phyloP scores from a whole-genome alignment of 2,888 invertebrate species.

The Ectemnius continuus region DNA sequence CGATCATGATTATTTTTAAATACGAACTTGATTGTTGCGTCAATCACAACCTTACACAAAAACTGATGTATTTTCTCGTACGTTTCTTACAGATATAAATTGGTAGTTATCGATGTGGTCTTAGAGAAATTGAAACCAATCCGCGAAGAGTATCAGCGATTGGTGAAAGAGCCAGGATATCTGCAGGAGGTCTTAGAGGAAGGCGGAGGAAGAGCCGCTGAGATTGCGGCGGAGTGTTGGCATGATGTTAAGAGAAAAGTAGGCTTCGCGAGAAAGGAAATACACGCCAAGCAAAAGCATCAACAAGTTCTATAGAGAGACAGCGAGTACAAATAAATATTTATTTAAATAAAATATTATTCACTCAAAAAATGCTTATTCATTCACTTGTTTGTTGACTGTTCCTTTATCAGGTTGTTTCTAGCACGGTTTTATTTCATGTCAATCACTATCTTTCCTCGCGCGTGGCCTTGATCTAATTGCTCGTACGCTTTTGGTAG shows the following conservation, averaged over 20 bases:
- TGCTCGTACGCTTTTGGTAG: constrained; percentile 85
- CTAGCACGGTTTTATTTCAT: constrained; percentile 63
- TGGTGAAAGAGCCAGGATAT: constrained; percentile 82
- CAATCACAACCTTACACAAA: constrained; percentile 35
- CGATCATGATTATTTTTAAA: background rate
- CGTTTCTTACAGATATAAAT: constrained; percentile 82
- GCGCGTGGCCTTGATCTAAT: constrained; percentile 83
- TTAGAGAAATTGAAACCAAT: constrained; percentile 86
- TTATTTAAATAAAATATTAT: no score
- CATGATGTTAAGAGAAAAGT: constrained; percentile 82
- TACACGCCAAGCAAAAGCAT: constrained; percentile 11
- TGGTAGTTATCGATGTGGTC: constrained; percentile 85
- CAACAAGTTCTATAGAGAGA: background rate
- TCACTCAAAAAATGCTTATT: constrained; percentile 12
- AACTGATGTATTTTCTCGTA: no score
- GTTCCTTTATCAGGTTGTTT: constrained; percentile 3
- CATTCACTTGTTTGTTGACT: constrained; percentile 13
- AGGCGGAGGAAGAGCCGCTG: constrained; percentile 83
- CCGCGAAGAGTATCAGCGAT: constrained; percentile 80
- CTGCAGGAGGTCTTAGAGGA: constrained; percentile 82
- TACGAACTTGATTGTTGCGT: background rate
- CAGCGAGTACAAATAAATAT: no score
- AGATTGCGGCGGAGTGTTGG: constrained; percentile 83
- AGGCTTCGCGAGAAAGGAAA: constrained; percentile 76
- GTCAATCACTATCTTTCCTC: constrained; percentile 88